A percentile compares a stretch with the other conserved stretches of the same genome.
phyloP scores from a whole-genome alignment of 2,888 invertebrate species.

The Rhagium mordax region DNA sequence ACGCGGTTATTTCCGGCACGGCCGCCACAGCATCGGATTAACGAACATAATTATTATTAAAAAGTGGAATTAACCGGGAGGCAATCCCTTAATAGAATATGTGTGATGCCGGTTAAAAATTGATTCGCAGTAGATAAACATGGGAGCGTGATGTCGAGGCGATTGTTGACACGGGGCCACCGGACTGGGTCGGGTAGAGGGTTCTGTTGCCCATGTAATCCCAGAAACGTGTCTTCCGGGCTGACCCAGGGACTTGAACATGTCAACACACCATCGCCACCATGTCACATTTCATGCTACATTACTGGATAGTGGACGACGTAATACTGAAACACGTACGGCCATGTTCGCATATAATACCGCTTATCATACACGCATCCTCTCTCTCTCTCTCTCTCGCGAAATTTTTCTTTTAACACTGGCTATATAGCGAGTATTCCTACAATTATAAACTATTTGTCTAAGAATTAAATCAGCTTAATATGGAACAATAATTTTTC shows the following conservation, averaged over 20 bases:
- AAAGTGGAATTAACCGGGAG: neutral
- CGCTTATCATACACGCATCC: no score
- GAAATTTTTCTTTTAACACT: no score
- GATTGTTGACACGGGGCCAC: conserved; percentile 60
- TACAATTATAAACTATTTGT: no score
- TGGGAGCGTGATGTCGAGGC: conserved; percentile 58
- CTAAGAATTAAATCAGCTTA: no score
- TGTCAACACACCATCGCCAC: conserved; percentile 65
- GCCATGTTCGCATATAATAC: neutral
- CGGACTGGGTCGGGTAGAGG: conserved; percentile 54
- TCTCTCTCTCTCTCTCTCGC: neutral
- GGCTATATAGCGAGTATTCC: no score
- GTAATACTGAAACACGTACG: neutral
- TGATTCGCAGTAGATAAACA: conserved; percentile 58
- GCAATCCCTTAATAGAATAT: conserved; percentile 14
- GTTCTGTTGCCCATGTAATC: conserved; percentile 63
- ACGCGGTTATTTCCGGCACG: neutral
- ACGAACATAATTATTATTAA: neutral
- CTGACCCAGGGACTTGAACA: conserved; percentile 65
- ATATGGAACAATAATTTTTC: no score
- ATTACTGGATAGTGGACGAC: conserved; percentile 23
- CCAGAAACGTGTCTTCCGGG: conserved; percentile 65
- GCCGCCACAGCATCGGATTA: neutral
- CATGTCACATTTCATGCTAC: conserved; percentile 59
- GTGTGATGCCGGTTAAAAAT: conserved; percentile 44